Conservation (phyloP, 1,140 invertebrate genomes). For the Orius laevigatus region DNA sequence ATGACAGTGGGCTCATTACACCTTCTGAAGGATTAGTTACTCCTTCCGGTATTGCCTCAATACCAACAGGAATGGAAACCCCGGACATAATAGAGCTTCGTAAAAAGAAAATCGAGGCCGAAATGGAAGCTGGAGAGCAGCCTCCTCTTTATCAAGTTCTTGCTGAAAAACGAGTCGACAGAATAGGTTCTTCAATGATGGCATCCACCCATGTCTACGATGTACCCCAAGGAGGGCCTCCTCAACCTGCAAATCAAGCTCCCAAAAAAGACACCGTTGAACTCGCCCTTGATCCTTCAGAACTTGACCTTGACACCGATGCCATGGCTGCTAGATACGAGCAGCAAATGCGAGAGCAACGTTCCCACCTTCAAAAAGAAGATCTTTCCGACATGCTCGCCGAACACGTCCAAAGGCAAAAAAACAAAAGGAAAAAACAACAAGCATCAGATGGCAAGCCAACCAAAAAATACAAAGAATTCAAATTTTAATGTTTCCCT, state of each 20-base stretch:
- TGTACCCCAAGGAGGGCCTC: constrained; percentile 37
- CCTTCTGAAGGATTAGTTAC: constrained; percentile 82
- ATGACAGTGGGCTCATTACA: constrained; percentile 55
- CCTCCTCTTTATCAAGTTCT: constrained; percentile 84
- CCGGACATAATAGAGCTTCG: constrained; percentile 95
- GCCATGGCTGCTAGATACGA: constrained; percentile 95
- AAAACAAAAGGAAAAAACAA: constrained; percentile 83
- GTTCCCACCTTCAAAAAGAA: constrained; percentile 74
- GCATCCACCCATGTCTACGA: constrained; percentile 96
- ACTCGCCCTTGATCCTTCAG: constrained; percentile 90
- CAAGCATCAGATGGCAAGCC: constrained; percentile 70
- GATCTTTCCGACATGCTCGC: constrained; percentile 97
- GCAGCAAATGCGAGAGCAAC: constrained; percentile 83
- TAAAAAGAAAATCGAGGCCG: constrained; percentile 92
- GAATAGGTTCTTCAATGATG: constrained; percentile 92
- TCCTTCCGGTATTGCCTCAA: constrained; percentile 85
- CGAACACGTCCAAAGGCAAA: constrained; percentile 90
- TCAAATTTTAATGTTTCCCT: constrained; percentile 65
- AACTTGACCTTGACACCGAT: constrained; percentile 87
- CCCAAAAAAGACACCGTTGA: constrained; percentile 55
- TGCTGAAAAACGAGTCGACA: constrained; percentile 83
- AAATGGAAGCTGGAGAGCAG: constrained; percentile 89
- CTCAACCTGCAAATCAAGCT: constrained; percentile 13
- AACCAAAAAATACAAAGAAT: constrained; percentile 94
- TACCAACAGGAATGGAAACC: constrained; percentile 91